These are phyloP conservation scores for Drosophila lacertosa DNA, from an alignment of 1,140 invertebrate species.

Conservation along the genomic window DNA sequence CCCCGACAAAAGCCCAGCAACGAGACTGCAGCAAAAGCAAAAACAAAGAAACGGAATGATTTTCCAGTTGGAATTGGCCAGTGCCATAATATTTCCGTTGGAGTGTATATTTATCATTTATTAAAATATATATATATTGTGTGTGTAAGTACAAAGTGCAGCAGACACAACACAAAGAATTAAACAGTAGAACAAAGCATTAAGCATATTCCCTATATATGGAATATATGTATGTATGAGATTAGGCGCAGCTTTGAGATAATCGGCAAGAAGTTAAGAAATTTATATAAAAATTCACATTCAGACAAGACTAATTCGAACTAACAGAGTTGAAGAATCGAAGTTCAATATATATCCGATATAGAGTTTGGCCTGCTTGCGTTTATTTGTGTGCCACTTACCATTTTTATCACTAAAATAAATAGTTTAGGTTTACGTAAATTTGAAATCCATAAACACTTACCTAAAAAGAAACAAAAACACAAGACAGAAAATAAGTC, in stretches of 20 bases:
- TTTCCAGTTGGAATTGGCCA: slow-evolving; percentile 22
- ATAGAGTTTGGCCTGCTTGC: background rate
- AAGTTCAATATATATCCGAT: background rate
- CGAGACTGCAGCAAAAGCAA: background rate
- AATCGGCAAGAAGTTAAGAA: no score
- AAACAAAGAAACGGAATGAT: slow-evolving; percentile 9
- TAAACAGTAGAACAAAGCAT: background rate
- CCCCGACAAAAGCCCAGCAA: background rate
- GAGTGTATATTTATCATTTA: slow-evolving; percentile 16
- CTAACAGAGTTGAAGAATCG: no score
- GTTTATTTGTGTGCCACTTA: slow-evolving; percentile 53
- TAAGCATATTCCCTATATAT: background rate
- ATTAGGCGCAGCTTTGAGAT: background rate
- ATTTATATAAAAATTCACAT: no score
- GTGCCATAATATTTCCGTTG: background rate
- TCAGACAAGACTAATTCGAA: no score
- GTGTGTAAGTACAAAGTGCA: slow-evolving; percentile 29
- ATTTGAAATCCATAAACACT: slow-evolving; percentile 42
- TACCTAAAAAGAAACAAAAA: slow-evolving; percentile 64
- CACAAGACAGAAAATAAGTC: background rate
- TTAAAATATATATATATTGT: no score
- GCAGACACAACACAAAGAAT: slow-evolving; percentile 1
- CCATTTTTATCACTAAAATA: slow-evolving; percentile 36
- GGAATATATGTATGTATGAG: background rate
- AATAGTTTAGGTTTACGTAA: background rate